phyloP scores from a whole-genome alignment of 2,113 vertebrate genomes.

The Tragelaphus imberbis region DNA sequence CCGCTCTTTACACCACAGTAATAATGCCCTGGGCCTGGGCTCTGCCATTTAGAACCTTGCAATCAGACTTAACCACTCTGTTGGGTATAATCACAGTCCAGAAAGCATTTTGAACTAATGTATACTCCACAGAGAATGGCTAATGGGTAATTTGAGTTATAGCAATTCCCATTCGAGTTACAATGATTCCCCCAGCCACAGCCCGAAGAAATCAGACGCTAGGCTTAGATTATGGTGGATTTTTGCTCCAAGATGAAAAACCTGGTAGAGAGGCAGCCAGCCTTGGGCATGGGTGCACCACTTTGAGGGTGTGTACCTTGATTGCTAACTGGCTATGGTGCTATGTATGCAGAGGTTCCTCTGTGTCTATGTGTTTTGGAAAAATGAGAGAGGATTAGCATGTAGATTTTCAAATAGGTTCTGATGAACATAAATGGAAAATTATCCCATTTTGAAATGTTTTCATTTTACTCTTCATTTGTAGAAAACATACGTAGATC shows the following conservation, averaged over 20 bases:
- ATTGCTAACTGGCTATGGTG: not conserved
- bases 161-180: not conserved
- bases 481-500: not conserved
- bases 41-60: constrained; percentile 40
- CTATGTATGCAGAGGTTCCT: not conserved
- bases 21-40: not conserved
- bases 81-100: constrained; percentile 57
- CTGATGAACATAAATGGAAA: not conserved
- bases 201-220: constrained; percentile 37
- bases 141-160: constrained; percentile 58
- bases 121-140: constrained; percentile 12
- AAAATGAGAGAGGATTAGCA: not conserved
- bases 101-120: constrained; percentile 56
- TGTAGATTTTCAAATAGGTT: not conserved
- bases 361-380: not conserved
- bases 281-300: not conserved
- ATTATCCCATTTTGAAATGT: not conserved
- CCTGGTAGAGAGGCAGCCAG: not conserved
- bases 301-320: not conserved
- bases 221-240: not conserved
- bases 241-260: not conserved
- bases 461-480: constrained; percentile 7
- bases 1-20: not conserved
- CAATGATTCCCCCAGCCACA: constrained; percentile 1
- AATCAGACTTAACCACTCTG: constrained; percentile 55